Evolutionary conservation across 2,888 invertebrate genomes (phyloP).

Genomic region (Luffia ferchaultella): DNA sequence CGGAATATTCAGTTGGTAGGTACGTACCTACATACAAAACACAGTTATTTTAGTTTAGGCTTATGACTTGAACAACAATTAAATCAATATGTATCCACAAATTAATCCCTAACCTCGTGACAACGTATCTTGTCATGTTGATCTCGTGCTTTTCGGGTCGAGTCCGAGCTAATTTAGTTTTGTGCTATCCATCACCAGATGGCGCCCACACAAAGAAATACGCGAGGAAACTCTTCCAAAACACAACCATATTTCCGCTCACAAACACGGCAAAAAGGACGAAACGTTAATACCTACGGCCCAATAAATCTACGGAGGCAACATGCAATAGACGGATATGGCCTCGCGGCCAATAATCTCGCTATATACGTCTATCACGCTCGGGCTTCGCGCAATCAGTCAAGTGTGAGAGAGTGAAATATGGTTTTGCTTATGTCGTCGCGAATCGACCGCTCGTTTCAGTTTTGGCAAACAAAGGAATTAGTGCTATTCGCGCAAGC

Average conservation of each 20-base stretch:
- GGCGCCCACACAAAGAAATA: constrained; percentile 23
- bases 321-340: constrained; percentile 7
- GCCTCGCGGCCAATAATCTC: constrained; percentile 9
- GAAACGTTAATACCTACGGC: constrained; percentile 13
- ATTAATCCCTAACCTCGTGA: no score
- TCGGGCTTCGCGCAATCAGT: constrained; percentile 39
- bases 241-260: neutral
- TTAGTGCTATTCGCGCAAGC: constrained; percentile 44
- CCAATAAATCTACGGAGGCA: constrained; percentile 18
- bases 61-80: no score
- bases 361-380: constrained; percentile 42
- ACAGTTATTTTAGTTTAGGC: no score
- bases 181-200: constrained; percentile 33
- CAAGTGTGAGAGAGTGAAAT: constrained; percentile 51
- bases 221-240: constrained; percentile 17
- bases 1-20: no score
- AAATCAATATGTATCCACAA: no score
- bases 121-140: no score
- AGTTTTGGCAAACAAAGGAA: constrained; percentile 60
- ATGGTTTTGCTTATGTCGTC: constrained; percentile 38
- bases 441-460: constrained; percentile 32
- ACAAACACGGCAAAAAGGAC: constrained; percentile 3
- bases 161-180: no score
- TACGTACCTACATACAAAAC: no score
- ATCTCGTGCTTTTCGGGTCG: no score